Evolutionary conservation across 2,888 invertebrate genomes (phyloP), one percentile per base, ranked within the genome.

Genomic region (Coenonympha glycerion): DNA sequence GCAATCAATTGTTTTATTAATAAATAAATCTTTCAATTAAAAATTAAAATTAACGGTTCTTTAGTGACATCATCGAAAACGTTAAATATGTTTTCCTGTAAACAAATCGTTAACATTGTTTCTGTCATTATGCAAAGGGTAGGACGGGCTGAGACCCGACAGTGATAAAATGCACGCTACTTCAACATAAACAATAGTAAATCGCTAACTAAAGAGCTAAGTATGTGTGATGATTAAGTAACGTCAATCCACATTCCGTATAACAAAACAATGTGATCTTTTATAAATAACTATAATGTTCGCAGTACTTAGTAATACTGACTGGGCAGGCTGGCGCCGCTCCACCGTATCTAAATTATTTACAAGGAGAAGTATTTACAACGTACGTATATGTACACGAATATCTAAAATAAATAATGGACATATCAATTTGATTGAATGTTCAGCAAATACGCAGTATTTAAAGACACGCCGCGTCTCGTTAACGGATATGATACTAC

Each of bases 381-480:
- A 73, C 64, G 66, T 76, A 75, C 70, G 65, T 77, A 75, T 81
- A 82, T 83, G 73, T 82, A 82, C 76, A 81, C 65, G 68, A 73
- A 70, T 71, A 76, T 72, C 77, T 81, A 81, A 80, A 84, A 83
- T 84, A 84, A 85, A 84, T 85, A 85, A 78, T 69, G 75, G 72
- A 83, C 84, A 81, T 78, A 68, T 79, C 80, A 83, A 84, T 86
- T 83, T 78, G 59, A 84, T 85, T 83, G 82, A 79, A 84, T 74
- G 76, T 68, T 69, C 71, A 70, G 57, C 34, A 74, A 66, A 69
- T 68, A 73, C 66, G 72, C 70, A 72, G 66, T 67, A 68, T 74
- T 77, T 76, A 74, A 72, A 74, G 76, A 77, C 75, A 67, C 63
- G 61, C 55, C 58, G 62, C 62, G 74, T 76, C 76, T 79, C 59